These are phyloP conservation scores for Prolemur simus DNA, from an alignment of 2,113 vertebrate genomes.

Conservation along the genomic window DNA sequence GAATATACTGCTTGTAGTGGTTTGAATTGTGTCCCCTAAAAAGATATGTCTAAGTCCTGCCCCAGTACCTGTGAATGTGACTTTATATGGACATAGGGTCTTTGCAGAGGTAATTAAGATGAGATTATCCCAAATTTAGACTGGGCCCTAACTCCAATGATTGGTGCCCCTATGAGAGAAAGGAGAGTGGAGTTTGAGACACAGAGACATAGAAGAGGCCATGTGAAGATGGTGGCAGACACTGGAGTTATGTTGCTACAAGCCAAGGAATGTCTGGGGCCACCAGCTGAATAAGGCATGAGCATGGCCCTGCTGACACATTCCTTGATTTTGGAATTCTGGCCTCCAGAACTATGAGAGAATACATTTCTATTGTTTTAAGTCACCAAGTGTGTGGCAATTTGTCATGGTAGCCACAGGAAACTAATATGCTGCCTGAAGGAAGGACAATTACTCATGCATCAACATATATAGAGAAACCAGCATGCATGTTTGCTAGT, in stretches of 20 bases:
- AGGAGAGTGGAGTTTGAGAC: slow-evolving; percentile 1
- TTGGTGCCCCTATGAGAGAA: not conserved
- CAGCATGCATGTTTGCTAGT: not conserved
- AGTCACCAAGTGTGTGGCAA: not conserved
- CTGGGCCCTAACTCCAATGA: not conserved
- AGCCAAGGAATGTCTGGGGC: not conserved
- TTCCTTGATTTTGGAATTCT: slow-evolving; percentile 2
- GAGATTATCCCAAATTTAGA: not conserved
- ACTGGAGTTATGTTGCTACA: not conserved
- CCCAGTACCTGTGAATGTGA: not conserved
- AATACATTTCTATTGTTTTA: not conserved
- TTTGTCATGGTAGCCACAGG: not conserved
- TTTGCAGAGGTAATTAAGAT: not conserved
- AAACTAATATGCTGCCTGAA: not conserved
- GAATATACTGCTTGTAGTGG: not conserved
- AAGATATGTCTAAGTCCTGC: not conserved
- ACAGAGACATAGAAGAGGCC: not conserved
- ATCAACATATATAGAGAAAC: not conserved
- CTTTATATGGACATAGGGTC: not conserved
- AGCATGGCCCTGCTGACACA: not conserved
- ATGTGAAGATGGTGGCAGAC: not conserved
- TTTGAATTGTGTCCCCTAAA: not conserved
- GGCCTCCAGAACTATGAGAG: not conserved
- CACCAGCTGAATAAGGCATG: not conserved
- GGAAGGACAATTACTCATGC: not conserved